Conservation (phyloP, 2,113 vertebrate genomes). For the Ammospiza nelsoni region DNA sequence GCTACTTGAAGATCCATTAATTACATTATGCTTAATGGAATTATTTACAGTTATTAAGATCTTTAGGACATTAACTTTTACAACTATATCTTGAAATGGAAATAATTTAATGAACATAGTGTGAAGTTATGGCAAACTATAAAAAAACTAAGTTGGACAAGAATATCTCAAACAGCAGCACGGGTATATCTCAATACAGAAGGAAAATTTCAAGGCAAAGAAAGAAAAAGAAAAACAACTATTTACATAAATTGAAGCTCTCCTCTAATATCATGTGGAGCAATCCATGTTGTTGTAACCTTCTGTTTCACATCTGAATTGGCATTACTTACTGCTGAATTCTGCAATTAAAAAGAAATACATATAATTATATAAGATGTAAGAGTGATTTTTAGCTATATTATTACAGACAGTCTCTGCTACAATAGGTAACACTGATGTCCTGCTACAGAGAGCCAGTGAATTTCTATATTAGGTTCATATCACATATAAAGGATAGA, state of each 20-base stretch:
- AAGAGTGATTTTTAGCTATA: background rate
- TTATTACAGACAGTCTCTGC: background rate
- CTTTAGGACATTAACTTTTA: background rate
- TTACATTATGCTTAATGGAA: background rate
- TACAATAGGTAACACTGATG: background rate
- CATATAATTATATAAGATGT: background rate
- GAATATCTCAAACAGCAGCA: background rate
- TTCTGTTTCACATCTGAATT: constrained; percentile 44
- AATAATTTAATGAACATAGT: background rate
- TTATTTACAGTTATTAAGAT: background rate
- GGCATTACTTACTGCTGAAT: constrained; percentile 75
- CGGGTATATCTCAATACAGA: background rate
- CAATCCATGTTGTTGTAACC: constrained; percentile 74
- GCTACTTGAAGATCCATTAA: background rate
- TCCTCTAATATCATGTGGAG: constrained; percentile 27
- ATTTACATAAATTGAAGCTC: constrained; percentile 79
- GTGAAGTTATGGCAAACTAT: background rate
- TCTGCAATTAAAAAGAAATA: constrained; percentile 66
- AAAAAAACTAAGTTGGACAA: background rate
- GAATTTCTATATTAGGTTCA: background rate
- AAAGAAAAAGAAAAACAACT: background rate
- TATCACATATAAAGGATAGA: background rate
- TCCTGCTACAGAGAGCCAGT: background rate
- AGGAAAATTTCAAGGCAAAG: background rate
- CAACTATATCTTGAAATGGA: background rate